These are phyloP conservation scores for Psittacula derbiana DNA, from an alignment of 2,797 vertebrate genomes.

Conservation along the genomic window DNA sequence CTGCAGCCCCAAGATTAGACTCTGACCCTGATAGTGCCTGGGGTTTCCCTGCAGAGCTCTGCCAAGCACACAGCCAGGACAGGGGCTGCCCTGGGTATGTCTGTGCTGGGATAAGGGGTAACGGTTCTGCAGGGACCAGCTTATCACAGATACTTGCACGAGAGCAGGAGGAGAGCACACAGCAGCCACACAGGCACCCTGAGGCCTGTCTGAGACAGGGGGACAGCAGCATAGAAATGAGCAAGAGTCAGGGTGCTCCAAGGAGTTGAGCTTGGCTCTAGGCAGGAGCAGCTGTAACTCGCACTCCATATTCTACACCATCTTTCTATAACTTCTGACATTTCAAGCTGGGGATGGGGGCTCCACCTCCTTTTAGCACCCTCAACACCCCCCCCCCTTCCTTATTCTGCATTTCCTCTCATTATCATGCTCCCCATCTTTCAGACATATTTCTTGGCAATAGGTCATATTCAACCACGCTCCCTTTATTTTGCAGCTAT, in stretches of 20 bases:
- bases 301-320: neutral
- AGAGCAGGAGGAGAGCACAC: neutral
- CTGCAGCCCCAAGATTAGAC: neutral
- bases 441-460: fast-evolving
- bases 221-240: neutral
- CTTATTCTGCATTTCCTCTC: neutral
- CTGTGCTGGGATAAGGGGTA: neutral
- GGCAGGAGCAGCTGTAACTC: neutral
- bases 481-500: neutral
- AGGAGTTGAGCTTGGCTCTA: neutral
- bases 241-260: neutral
- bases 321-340: neutral
- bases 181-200: neutral
- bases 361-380: neutral
- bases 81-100: neutral
- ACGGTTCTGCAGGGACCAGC: neutral
- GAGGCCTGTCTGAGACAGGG: neutral
- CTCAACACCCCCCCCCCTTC: fast-evolving
- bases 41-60: neutral
- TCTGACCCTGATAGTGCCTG: fast-evolving
- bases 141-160: fast-evolving
- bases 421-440: neutral
- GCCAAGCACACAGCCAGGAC: neutral
- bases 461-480: neutral
- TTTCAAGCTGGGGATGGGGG: neutral